phyloP scores from a whole-genome alignment of 2,113 vertebrate species.

The Columba janthina region DNA sequence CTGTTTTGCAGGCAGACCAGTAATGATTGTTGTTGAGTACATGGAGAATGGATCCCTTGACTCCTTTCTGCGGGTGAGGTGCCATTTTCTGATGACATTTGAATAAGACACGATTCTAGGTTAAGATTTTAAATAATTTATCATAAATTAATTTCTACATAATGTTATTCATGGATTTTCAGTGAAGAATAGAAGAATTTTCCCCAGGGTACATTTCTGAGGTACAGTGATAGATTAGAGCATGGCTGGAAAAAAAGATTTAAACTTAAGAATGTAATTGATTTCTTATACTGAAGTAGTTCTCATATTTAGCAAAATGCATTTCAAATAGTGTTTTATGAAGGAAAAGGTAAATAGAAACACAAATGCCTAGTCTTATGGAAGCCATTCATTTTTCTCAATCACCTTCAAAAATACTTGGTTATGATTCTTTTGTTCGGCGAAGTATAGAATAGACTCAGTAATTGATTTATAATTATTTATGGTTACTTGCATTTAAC shows the following conservation, averaged over 20 bases:
- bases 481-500: conserved; percentile 23
- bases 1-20: conserved; percentile 89
- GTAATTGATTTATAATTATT: conserved; percentile 48
- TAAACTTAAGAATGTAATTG: conserved; percentile 66
- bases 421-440: neutral
- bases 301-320: conserved; percentile 45
- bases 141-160: conserved; percentile 75
- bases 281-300: conserved; percentile 61
- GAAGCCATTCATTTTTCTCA: conserved; percentile 50
- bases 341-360: conserved; percentile 57
- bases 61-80: conserved; percentile 93
- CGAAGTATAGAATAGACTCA: neutral
- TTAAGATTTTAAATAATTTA: conserved; percentile 74
- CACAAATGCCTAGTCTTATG: neutral
- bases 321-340: conserved; percentile 35
- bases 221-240: conserved; percentile 53
- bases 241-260: conserved; percentile 11
- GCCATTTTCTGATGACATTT: conserved; percentile 71
- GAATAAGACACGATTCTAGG: conserved; percentile 68
- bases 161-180: conserved; percentile 73
- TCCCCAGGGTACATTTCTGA: conserved; percentile 51
- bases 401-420: conserved; percentile 27
- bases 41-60: conserved; percentile 97
- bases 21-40: conserved; percentile 97
- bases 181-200: conserved; percentile 61